Percentiles rank a stretch among this genome's conserved stretches.
Conservation (phyloP, 2,113 vertebrate species). For the Emydura subglobosa region DNA sequence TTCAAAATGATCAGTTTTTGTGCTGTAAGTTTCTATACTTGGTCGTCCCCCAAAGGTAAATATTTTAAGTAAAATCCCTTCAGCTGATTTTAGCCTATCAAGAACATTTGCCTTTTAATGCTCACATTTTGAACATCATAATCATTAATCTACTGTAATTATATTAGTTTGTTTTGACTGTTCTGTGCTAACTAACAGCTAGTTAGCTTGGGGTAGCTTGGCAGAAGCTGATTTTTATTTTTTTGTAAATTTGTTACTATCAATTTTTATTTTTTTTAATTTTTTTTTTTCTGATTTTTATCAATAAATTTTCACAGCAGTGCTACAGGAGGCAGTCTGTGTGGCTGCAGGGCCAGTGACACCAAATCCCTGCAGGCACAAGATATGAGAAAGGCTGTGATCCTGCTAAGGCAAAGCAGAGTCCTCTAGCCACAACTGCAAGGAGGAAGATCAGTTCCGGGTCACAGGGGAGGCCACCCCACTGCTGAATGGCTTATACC, state of each 20-base stretch:
- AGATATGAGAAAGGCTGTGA: not conserved
- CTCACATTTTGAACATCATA: not conserved
- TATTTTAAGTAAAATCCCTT: not conserved
- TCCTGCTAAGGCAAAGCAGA: not conserved
- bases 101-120: not conserved
- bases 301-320: not conserved
- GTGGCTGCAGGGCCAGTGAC: not conserved
- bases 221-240: not conserved
- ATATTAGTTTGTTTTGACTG: not conserved
- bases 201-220: no score
- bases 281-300: not conserved
- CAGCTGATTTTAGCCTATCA: not conserved
- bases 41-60: not conserved
- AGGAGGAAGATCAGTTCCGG: not conserved
- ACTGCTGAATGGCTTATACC: not conserved
- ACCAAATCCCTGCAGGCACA: not conserved
- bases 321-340: not conserved
- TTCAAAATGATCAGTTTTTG: not conserved
- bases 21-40: not conserved
- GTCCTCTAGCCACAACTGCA: not conserved
- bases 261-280: not conserved
- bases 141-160: not conserved
- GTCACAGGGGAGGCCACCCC: not conserved
- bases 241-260: not conserved
- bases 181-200: not conserved